Percentiles rank a stretch among this genome's conserved stretches.
These are phyloP conservation scores for Todiramphus chloris DNA, from an alignment of 2,113 vertebrate genomes.

Conservation along the genomic window DNA sequence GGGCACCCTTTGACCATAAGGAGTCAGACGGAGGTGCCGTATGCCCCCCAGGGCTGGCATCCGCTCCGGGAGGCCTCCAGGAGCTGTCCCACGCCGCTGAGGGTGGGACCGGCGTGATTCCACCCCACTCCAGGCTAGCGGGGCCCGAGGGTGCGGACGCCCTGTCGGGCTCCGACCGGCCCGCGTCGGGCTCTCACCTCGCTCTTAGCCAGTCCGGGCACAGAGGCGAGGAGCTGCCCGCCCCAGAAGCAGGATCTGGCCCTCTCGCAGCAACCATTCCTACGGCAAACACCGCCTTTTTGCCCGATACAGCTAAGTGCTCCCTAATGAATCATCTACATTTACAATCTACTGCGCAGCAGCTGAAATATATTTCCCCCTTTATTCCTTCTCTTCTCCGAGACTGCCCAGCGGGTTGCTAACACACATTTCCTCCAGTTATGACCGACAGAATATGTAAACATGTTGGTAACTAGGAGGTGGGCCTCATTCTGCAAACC, in stretches of 20 bases:
- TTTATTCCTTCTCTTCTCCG: background rate
- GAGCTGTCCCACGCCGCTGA: background rate
- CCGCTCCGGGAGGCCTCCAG: background rate
- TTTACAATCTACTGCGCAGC: background rate
- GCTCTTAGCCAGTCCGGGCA: background rate
- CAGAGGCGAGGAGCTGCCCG: background rate
- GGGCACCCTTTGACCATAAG: background rate
- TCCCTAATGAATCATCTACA: background rate
- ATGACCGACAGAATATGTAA: conserved; percentile 60
- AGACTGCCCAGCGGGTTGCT: conserved; percentile 24
- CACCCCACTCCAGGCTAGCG: background rate
- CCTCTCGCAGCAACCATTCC: background rate
- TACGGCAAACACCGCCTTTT: background rate
- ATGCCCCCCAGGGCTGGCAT: background rate
- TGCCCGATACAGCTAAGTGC: background rate
- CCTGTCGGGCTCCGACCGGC: background rate
- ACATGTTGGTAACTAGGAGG: conserved; percentile 59
- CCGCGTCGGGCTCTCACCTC: background rate
- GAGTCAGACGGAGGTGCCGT: background rate
- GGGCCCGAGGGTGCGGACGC: background rate
- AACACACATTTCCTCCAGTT: conserved; percentile 61
- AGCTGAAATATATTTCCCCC: background rate
- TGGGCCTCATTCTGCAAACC: background rate
- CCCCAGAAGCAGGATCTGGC: background rate
- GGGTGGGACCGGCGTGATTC: background rate